Evolutionary conservation across 2,888 invertebrate species (phyloP), one percentile per base, ranked within the genome.

Genomic region (Andrena dorsata): DNA sequence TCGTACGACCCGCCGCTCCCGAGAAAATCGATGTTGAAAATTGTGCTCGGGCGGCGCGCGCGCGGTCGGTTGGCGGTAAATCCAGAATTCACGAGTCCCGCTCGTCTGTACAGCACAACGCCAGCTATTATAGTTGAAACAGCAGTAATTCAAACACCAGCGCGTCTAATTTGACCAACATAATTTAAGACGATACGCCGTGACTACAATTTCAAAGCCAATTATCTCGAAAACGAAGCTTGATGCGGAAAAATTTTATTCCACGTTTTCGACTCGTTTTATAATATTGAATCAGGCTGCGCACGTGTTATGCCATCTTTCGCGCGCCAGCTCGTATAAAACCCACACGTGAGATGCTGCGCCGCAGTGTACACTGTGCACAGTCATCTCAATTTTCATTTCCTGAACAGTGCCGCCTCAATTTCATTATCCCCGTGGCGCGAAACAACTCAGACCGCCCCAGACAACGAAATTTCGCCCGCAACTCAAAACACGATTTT

Each of bases 401-500:
- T 41, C 41, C 41, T 16, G 41, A 41, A 41, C 41, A 16, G 16
- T 41, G 16, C 41, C 47, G 23, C 56, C 58, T 74, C 58, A 16
- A 32, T 73, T 76, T 41, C 74, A 20, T 20, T 26, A 16, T 41
- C 35, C 61, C 35, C 20, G 20, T 28, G 23, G 13, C 26, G n/a
- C 47, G 26, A 28, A 65, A 8, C 30, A 7, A 13, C 30, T 35
- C 71, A 51, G 4, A 4, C 7, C 61, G 7, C 49, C 13, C 13
- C 23, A 28, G 41, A 53, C 63, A 35, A 73, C 74, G n/a, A 63
- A 53, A 76, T 41, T 63, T 30, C 23, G 7, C n/a, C 23, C 0
- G 60, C 23, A 49, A 71, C 63, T 76, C 23, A 28, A 32, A 63
- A 63, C 74, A 28, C 23, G 75, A 74, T 77, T 75, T 63, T 49